A percentile compares a stretch with the other conserved stretches of the same genome.
phyloP scores from a whole-genome alignment of 2,797 vertebrate genomes.

The Glossophaga mutica region DNA sequence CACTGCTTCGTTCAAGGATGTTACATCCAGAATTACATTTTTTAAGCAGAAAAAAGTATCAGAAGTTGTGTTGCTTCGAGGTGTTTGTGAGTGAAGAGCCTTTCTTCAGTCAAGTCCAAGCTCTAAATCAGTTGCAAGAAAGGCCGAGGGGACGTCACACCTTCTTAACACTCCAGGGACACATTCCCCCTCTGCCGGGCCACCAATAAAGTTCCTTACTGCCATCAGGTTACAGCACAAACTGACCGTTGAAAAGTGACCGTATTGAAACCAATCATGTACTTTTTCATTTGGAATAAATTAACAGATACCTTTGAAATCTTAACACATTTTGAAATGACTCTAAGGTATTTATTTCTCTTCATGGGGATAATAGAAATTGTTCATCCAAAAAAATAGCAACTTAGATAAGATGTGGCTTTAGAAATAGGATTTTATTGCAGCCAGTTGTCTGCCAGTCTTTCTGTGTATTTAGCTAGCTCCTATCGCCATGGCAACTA shows the following conservation, averaged over 20 bases:
- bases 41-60: background rate
- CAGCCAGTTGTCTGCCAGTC: background rate
- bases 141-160: rapidly evolving
- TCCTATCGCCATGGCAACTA: background rate
- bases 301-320: background rate
- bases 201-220: no score
- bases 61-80: background rate
- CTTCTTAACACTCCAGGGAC: background rate
- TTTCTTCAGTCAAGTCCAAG: background rate
- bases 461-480: background rate
- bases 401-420: background rate
- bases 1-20: background rate
- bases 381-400: background rate
- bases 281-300: background rate
- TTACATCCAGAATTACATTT: background rate
- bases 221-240: background rate
- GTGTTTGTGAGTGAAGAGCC: background rate
- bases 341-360: background rate
- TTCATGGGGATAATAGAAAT: background rate
- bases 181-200: background rate
- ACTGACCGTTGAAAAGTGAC: background rate
- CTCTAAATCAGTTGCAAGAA: background rate
- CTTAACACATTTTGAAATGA: background rate
- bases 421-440: background rate
- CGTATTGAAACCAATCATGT: background rate